phyloP scores from a whole-genome alignment of 2,797 vertebrate species.

The Acanthurus tractus region DNA sequence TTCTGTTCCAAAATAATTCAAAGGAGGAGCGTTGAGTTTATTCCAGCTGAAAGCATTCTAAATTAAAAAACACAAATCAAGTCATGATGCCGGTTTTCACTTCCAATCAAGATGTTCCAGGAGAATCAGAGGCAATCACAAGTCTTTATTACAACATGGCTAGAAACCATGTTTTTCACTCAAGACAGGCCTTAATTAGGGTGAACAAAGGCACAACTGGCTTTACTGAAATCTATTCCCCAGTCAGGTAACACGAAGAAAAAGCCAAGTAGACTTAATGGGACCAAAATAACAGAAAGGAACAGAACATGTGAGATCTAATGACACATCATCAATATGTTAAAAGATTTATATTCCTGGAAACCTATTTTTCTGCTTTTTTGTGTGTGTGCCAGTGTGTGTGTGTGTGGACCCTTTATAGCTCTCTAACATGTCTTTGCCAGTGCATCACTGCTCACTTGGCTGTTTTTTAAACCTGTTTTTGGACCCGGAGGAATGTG shows the following conservation, averaged over 20 bases:
- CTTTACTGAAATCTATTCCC: not conserved
- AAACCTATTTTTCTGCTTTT: conserved; percentile 4
- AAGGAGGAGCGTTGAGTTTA: conserved; percentile 22
- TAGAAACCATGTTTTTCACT: not conserved
- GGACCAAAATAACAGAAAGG: not conserved
- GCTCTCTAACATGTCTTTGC: conserved; percentile 20
- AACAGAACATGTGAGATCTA: not conserved
- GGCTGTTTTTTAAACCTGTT: conserved; percentile 25
- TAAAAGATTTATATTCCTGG: conserved; percentile 19
- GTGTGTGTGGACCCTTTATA: conserved; percentile 18
- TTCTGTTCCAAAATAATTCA: conserved; percentile 52
- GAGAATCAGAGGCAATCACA: not conserved
- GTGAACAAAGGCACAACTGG: not conserved
- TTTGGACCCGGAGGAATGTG: conserved; percentile 3
- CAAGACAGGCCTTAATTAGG: conserved; percentile 23
- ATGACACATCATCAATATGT: conserved; percentile 11
- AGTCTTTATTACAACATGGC: not conserved
- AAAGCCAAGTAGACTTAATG: not conserved
- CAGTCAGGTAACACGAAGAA: conserved; percentile 13
- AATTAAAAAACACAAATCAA: conserved; percentile 30
- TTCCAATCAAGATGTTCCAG: conserved; percentile 51
- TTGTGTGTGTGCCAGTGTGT: conserved; percentile 9
- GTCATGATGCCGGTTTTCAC: conserved; percentile 19
- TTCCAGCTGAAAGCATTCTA: conserved; percentile 34
- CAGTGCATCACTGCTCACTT: conserved; percentile 8